Conservation (phyloP, 2,888 invertebrate species). For the Polyommatus icarus region DNA sequence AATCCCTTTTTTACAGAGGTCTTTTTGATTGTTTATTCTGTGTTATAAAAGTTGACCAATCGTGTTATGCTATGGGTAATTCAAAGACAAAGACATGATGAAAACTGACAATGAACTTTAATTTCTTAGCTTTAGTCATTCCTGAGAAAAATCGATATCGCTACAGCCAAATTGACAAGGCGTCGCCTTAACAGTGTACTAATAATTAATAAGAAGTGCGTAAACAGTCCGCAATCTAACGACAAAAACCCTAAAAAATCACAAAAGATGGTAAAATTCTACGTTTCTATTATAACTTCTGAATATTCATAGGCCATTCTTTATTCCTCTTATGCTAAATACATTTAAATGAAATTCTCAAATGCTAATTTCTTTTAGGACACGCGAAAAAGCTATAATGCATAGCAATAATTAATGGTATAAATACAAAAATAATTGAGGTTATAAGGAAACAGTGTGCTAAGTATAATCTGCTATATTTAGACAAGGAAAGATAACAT, state of each 20-base stretch:
- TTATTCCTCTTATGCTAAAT: conserved; percentile 3
- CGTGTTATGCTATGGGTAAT: no score
- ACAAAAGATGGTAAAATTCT: not conserved
- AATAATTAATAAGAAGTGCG: no score
- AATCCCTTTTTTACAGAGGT: no score
- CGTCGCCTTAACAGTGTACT: no score
- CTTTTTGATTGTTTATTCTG: no score
- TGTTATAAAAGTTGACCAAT: no score
- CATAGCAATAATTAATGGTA: not conserved
- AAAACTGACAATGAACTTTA: no score
- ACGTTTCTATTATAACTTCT: not conserved
- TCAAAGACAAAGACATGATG: no score
- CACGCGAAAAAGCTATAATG: conserved; percentile 26
- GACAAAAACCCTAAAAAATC: not conserved
- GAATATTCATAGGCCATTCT: conserved; percentile 10
- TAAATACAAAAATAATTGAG: not conserved
- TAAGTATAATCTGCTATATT: not conserved
- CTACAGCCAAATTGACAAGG: no score
- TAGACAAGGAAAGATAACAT: not conserved
- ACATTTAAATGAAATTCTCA: not conserved
- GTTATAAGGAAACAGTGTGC: not conserved
- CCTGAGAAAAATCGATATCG: no score
- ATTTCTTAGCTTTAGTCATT: no score
- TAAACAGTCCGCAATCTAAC: no score
- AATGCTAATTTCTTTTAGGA: conserved; percentile 2